Evolutionary conservation across 2,797 vertebrate species (phyloP).

Genomic region (Gallirallus australis): DNA sequence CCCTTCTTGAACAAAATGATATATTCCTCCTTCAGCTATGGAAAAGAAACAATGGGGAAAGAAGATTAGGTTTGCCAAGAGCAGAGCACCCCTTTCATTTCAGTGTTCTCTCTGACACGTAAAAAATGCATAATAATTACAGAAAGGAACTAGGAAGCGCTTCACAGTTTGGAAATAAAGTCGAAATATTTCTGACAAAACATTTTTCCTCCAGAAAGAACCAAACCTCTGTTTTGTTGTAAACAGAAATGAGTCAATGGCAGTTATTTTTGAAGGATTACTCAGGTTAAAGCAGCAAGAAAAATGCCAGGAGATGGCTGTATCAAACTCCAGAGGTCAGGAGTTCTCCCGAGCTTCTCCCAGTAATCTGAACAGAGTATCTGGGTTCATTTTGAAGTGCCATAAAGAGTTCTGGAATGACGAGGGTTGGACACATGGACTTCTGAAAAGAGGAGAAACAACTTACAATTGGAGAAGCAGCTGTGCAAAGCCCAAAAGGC

Average conservation of each 20-base stretch:
- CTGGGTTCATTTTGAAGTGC: not conserved
- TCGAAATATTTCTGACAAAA: slow-evolving; percentile 63
- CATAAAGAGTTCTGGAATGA: not conserved
- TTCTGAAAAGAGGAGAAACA: not conserved
- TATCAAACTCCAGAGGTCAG: not conserved
- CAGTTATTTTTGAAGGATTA: not conserved
- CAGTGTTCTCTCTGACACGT: slow-evolving; percentile 22
- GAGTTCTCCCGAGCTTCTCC: not conserved
- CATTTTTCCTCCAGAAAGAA: slow-evolving; percentile 15
- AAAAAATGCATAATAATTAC: slow-evolving; percentile 41
- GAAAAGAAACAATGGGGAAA: slow-evolving; percentile 41
- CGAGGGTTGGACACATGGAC: not conserved
- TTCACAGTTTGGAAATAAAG: slow-evolving; percentile 15
- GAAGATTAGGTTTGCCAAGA: slow-evolving; percentile 52
- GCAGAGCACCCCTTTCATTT: slow-evolving; percentile 45
- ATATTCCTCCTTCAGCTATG: not conserved
- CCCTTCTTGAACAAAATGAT: slow-evolving; percentile 42
- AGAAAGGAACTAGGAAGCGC: not conserved
- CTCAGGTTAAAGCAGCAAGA: not conserved
- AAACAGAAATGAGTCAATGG: not conserved
- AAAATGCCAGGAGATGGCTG: not conserved
- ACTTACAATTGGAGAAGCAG: not conserved
- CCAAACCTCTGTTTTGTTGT: not conserved
- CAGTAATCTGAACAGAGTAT: not conserved
- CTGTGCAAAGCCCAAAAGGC: not conserved